Conservation (phyloP, 2,888 invertebrate genomes). For the Drosophila setosimentum region DNA sequence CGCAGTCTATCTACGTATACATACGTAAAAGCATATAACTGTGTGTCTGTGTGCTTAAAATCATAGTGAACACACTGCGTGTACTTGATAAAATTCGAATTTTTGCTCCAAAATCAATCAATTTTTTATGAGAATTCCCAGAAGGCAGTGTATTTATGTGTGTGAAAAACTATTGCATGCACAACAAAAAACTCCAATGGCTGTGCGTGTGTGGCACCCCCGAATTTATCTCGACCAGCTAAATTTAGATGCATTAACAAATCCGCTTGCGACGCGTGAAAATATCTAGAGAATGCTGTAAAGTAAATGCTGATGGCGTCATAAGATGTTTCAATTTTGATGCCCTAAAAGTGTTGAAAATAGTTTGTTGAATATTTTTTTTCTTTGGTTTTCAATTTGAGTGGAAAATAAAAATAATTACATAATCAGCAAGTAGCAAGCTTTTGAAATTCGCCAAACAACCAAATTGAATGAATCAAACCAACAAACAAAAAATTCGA, state of each 20-base stretch:
- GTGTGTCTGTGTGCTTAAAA: conserved; percentile 25
- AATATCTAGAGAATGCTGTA: conserved; percentile 45
- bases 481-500: conserved; percentile 35
- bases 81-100: conserved; percentile 54
- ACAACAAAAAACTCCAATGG: conserved; percentile 33
- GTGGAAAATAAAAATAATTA: conserved; percentile 54
- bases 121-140: conserved; percentile 36
- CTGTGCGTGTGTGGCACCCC: conserved; percentile 29
- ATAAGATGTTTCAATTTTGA: conserved; percentile 48
- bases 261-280: conserved; percentile 40
- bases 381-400: conserved; percentile 36
- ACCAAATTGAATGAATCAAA: conserved; percentile 34
- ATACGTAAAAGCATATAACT: conserved; percentile 17
- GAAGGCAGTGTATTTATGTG: conserved; percentile 18
- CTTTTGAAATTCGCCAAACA: conserved; percentile 40
- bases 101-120: conserved; percentile 65
- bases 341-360: conserved; percentile 60
- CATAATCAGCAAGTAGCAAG: conserved; percentile 55
- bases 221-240: conserved; percentile 51
- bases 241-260: conserved; percentile 73
- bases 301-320: conserved; percentile 41
- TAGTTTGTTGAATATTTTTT: background rate
- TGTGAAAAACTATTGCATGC: conserved; percentile 40
- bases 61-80: conserved; percentile 45
- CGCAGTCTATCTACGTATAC: conserved; percentile 16